These are phyloP conservation scores for Cosmia trapezina DNA, from an alignment of 2,888 invertebrate species.

Conservation along the genomic window DNA sequence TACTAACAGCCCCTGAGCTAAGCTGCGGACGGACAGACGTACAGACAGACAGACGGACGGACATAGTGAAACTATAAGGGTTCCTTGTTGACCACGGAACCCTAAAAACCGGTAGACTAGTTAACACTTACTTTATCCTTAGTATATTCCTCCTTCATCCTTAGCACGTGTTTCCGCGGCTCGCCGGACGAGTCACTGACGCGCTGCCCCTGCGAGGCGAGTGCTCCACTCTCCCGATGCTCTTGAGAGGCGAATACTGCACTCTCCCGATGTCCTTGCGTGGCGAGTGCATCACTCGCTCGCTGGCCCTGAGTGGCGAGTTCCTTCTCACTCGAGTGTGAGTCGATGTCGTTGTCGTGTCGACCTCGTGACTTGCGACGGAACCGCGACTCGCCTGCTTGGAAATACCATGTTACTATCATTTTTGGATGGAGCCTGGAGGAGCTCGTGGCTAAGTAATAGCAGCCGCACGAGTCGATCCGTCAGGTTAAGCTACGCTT, in stretches of 20 bases:
- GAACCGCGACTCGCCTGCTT: conserved; percentile 60
- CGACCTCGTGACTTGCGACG: conserved; percentile 32
- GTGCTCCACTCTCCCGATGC: not conserved
- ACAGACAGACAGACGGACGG: too few relatives aligned
- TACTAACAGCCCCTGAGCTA: too few relatives aligned
- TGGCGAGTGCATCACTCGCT: not conserved
- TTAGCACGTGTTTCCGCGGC: not conserved
- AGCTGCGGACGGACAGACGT: too few relatives aligned
- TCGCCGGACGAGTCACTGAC: conserved; percentile 11
- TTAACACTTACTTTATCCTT: conserved; percentile 35
- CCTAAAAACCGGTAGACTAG: too few relatives aligned
- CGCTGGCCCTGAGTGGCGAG: not conserved
- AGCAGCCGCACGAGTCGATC: too few relatives aligned
- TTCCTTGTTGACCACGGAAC: too few relatives aligned
- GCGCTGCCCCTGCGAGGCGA: not conserved
- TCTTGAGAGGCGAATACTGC: not conserved
- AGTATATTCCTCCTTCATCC: conserved; percentile 5
- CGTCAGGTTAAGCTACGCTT: too few relatives aligned
- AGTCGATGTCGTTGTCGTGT: not conserved
- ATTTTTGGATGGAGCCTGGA: too few relatives aligned
- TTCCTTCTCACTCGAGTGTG: conserved; percentile 3
- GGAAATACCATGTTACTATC: too few relatives aligned
- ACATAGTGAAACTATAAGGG: too few relatives aligned
- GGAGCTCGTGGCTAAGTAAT: too few relatives aligned
- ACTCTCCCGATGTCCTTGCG: not conserved